A percentile compares a stretch with the other conserved stretches of the same genome.
phyloP scores from a whole-genome alignment of 2,797 vertebrate genomes.

The Intellagama lesueurii region DNA sequence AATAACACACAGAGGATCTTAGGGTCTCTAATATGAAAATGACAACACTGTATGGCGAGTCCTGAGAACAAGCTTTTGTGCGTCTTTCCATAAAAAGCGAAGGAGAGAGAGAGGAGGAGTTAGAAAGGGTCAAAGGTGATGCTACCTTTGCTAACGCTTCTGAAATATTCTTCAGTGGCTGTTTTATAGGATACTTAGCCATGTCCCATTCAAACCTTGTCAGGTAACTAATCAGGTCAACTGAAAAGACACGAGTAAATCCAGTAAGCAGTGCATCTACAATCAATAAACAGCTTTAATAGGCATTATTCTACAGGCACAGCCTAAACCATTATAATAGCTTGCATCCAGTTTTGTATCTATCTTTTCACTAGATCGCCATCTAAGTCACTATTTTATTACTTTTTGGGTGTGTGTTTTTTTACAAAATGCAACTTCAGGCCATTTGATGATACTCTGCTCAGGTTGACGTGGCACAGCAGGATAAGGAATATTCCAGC shows the following conservation, averaged over 20 bases:
- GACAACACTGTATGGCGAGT: neutral
- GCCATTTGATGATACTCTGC: neutral
- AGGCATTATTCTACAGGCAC: neutral
- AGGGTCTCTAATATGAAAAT: neutral
- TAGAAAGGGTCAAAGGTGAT: neutral
- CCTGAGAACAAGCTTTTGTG: neutral
- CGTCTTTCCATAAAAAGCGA: neutral
- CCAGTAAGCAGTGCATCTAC: slow-evolving; percentile 9
- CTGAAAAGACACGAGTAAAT: slow-evolving; percentile 77
- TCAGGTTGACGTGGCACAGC: neutral
- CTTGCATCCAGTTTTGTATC: neutral
- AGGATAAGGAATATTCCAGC: neutral
- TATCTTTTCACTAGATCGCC: neutral
- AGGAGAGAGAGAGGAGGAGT: neutral
- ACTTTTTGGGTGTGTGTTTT: too few species aligned
- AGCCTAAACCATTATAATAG: neutral
- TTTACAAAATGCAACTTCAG: too few species aligned
- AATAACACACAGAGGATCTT: slow-evolving; percentile 13
- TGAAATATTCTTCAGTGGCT: slow-evolving; percentile 87
- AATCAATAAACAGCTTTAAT: slow-evolving; percentile 17
- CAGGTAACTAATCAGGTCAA: slow-evolving; percentile 88
- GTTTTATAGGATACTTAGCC: slow-evolving; percentile 91
- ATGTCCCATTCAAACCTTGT: slow-evolving; percentile 96
- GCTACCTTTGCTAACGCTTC: slow-evolving; percentile 91
- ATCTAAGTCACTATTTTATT: too few species aligned